Evolutionary conservation across 1,140 invertebrate species (phyloP).

Genomic region (Drosophila burlai): DNA sequence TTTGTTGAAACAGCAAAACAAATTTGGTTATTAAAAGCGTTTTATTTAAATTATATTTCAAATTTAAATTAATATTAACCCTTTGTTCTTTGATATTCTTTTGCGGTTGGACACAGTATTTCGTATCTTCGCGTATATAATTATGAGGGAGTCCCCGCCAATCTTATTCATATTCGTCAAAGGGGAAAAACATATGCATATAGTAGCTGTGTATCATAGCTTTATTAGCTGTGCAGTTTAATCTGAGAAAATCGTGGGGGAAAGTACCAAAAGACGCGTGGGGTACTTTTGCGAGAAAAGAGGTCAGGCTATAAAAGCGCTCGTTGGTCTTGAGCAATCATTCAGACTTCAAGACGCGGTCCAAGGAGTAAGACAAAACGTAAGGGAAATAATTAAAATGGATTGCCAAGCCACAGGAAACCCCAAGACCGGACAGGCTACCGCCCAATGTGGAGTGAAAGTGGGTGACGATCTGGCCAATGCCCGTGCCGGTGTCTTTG

Average conservation of each 20-base stretch:
- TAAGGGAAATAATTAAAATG: conserved; percentile 23
- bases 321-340: not conserved
- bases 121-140: not conserved
- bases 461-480: conserved; percentile 48
- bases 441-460: conserved; percentile 27
- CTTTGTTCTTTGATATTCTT: not conserved
- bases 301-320: conserved; percentile 50
- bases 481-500: conserved; percentile 60
- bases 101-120: not conserved
- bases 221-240: conserved; percentile 9
- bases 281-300: conserved; percentile 19
- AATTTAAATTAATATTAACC: no score
- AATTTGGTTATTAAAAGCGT: no score
- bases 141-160: conserved; percentile 13
- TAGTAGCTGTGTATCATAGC: conserved; percentile 4
- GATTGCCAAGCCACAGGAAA: conserved; percentile 54
- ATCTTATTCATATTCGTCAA: conserved; percentile 8
- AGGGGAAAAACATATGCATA: conserved; percentile 30
- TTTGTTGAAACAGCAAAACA: no score
- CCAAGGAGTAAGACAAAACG: conserved; percentile 11
- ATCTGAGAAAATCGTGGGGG: conserved; percentile 5
- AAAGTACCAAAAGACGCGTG: conserved; percentile 15
- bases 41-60: no score
- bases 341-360: conserved; percentile 28
- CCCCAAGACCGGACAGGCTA: conserved; percentile 60